phyloP scores from a whole-genome alignment of 2,113 vertebrate genomes.

The Gasterosteus aculeatus region DNA sequence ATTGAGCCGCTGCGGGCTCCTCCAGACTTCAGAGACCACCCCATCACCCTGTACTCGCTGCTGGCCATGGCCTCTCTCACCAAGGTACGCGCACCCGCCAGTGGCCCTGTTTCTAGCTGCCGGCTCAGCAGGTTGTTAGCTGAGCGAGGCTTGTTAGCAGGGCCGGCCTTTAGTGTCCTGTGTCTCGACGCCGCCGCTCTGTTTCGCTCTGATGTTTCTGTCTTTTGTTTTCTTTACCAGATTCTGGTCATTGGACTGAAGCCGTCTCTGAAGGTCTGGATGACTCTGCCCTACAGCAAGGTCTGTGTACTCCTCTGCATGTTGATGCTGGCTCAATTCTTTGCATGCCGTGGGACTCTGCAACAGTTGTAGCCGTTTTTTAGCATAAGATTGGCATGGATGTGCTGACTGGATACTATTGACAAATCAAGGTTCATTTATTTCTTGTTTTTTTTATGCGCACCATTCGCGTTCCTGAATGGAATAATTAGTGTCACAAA shows the following conservation, averaged over 20 bases:
- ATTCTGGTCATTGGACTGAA: constrained; percentile 97
- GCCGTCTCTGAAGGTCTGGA: constrained; percentile 96
- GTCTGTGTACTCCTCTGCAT: constrained; percentile 76
- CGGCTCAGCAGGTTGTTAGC: too few relatives aligned
- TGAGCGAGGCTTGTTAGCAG: not conserved
- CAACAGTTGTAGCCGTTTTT: not conserved
- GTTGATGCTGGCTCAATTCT: not conserved
- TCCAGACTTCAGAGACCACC: constrained; percentile 91
- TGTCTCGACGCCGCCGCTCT: not conserved
- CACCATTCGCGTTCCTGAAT: too few relatives aligned
- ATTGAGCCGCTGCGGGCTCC: constrained; percentile 92
- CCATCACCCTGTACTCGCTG: constrained; percentile 93
- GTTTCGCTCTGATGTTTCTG: not conserved
- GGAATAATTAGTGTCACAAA: too few relatives aligned
- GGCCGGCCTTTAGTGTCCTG: not conserved
- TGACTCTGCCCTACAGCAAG: constrained; percentile 96
- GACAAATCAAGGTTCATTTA: too few relatives aligned
- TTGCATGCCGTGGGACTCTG: not conserved
- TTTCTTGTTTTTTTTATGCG: too few relatives aligned
- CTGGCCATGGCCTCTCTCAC: constrained; percentile 97
- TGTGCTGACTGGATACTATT: not conserved
- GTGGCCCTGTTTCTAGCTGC: not conserved
- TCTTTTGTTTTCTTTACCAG: constrained; percentile 70
- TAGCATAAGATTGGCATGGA: not conserved
- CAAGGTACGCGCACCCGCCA: constrained; percentile 82